Percentiles rank a stretch among this genome's conserved stretches.
phyloP scores from a whole-genome alignment of 2,888 invertebrate genomes.

The Podabrus alpinus region DNA sequence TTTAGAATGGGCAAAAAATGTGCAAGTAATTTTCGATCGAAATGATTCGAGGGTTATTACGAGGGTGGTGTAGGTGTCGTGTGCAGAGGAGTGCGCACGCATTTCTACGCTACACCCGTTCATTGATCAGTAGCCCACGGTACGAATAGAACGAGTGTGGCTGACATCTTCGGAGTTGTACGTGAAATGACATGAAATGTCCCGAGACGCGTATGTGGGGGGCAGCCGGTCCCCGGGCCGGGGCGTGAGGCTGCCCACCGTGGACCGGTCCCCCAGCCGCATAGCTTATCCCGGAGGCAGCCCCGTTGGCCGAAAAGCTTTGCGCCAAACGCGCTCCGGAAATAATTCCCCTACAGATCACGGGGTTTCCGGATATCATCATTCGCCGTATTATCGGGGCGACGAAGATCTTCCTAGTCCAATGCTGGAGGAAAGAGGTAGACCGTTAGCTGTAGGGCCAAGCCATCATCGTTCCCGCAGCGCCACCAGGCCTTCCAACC shows the following conservation, averaged over 20 bases:
- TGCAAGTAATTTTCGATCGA: neutral
- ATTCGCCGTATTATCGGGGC: conserved; percentile 74
- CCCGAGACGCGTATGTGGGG: conserved; percentile 66
- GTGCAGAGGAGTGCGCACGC: conserved; percentile 49
- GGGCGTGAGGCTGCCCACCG: conserved; percentile 79
- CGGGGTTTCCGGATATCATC: conserved; percentile 57
- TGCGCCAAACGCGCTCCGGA: conserved; percentile 60
- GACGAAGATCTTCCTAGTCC: conserved; percentile 86
- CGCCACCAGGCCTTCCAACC: conserved; percentile 65
- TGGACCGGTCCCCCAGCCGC: conserved; percentile 87
- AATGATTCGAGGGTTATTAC: conserved; percentile 21
- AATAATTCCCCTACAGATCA: conserved; percentile 64
- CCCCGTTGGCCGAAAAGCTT: conserved; percentile 45
- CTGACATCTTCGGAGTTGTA: conserved; percentile 38
- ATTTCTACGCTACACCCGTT: conserved; percentile 54
- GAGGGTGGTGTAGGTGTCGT: conserved; percentile 44
- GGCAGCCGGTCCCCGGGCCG: conserved; percentile 68
- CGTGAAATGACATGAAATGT: conserved; percentile 59
- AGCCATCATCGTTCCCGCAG: conserved; percentile 80
- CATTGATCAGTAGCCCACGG: conserved; percentile 55
- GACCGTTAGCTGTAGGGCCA: conserved; percentile 61
- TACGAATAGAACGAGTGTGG: conserved; percentile 42
- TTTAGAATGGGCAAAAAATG: neutral
- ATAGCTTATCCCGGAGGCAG: conserved; percentile 66
- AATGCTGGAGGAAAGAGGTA: conserved; percentile 76